Conservation (phyloP, 2,797 vertebrate species). For the Macropodus opercularis region DNA sequence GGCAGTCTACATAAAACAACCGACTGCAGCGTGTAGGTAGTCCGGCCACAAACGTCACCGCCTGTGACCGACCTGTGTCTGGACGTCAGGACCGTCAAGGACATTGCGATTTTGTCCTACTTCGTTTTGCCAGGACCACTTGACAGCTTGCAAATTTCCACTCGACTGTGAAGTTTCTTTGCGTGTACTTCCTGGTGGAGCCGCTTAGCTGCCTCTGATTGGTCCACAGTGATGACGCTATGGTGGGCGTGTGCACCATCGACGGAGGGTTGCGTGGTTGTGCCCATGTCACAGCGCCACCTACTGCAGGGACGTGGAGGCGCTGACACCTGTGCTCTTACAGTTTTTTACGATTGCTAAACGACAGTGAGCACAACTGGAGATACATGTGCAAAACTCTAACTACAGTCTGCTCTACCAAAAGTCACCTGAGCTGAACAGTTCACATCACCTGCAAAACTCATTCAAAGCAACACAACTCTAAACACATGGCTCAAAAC, state of each 20-base stretch:
- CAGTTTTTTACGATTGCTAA: no score
- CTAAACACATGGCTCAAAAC: no score
- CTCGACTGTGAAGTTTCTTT: not conserved
- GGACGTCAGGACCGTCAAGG: slow-evolving; percentile 46
- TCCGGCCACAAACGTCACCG: rapidly evolving
- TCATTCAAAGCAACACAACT: no score
- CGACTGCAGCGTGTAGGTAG: rapidly evolving
- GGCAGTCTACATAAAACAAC: not conserved
- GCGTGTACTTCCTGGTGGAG: slow-evolving; percentile 56
- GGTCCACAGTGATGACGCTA: slow-evolving; percentile 10
- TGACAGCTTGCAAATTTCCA: not conserved
- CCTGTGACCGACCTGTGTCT: slow-evolving; percentile 55
- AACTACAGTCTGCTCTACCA: no score
- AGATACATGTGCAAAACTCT: no score
- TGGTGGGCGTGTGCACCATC: not conserved
- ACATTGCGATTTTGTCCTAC: slow-evolving; percentile 50
- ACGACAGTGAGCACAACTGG: no score
- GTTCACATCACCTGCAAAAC: no score
- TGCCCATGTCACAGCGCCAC: slow-evolving; percentile 21
- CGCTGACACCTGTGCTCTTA: not conserved
- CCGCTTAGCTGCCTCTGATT: slow-evolving; percentile 29
- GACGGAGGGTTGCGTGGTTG: not conserved
- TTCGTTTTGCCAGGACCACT: not conserved
- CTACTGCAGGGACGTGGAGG: slow-evolving; percentile 8
- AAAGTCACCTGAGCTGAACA: no score